phyloP scores from a whole-genome alignment of 2,888 invertebrate species.

The Tetheella fluctuosa region DNA sequence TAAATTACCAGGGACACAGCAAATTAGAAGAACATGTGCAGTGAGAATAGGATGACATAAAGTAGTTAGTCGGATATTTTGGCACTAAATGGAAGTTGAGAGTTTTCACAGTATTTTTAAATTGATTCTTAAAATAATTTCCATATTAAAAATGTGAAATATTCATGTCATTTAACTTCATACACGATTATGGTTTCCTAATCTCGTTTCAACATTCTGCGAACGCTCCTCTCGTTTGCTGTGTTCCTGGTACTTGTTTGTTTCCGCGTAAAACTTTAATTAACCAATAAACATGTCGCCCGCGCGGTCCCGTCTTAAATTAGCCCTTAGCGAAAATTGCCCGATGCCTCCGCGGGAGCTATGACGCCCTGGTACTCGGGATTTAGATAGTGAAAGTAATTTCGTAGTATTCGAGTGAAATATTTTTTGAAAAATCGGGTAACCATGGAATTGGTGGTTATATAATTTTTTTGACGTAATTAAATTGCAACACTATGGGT shows the following conservation, averaged over 20 bases:
- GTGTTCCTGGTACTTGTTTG: slow-evolving; percentile 63
- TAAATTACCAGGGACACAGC: background rate
- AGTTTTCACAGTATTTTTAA: no score
- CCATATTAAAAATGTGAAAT: no score
- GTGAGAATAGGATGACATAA: background rate
- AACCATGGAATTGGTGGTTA: no score
- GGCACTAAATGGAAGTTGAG: no score
- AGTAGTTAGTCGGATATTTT: background rate
- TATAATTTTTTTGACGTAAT: no score
- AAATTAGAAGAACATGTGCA: background rate
- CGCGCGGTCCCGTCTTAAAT: slow-evolving; percentile 73
- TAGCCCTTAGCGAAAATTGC: slow-evolving; percentile 61
- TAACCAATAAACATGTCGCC: slow-evolving; percentile 83
- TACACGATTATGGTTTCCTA: slow-evolving; percentile 19
- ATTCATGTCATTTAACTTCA: background rate
- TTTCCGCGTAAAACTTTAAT: slow-evolving; percentile 83
- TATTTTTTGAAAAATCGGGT: no score
- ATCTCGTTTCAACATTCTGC: slow-evolving; percentile 39
- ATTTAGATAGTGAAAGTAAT: slow-evolving; percentile 1
- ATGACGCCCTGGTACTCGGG: slow-evolving; percentile 23
- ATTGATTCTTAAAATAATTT: slow-evolving; percentile 11
- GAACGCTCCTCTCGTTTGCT: slow-evolving; percentile 48
- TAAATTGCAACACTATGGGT: no score
- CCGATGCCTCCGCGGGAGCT: slow-evolving; percentile 35
- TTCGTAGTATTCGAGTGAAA: background rate